Conservation (phyloP, 1,140 invertebrate species). For the Chelonus insularis region DNA sequence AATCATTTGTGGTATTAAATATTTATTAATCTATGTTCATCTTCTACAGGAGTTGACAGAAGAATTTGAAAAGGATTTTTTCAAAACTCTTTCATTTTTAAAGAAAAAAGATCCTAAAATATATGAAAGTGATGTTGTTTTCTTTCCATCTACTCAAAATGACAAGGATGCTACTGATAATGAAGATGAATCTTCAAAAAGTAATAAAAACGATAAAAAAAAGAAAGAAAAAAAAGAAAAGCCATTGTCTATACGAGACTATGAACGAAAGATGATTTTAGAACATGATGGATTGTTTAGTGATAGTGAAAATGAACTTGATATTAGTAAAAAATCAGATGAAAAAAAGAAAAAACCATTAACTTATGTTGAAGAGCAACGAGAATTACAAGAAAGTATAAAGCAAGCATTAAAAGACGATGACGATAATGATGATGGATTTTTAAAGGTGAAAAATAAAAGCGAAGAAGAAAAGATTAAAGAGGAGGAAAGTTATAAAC, state of each 20-base stretch:
- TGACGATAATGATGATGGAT: constrained; percentile 63
- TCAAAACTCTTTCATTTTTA: constrained; percentile 79
- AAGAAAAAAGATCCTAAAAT: constrained; percentile 89
- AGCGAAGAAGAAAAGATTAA: constrained; percentile 64
- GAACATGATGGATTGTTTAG: constrained; percentile 69
- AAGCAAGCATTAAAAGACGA: constrained; percentile 61
- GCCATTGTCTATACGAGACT: constrained; percentile 75
- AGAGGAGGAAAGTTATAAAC: constrained; percentile 72
- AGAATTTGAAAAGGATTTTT: constrained; percentile 80
- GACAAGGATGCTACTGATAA: constrained; percentile 44
- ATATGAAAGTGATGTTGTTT: constrained; percentile 76
- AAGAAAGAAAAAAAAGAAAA: constrained; percentile 61
- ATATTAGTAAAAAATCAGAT: too few relatives aligned
- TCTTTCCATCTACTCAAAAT: constrained; percentile 62
- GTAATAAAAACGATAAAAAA: constrained; percentile 40
- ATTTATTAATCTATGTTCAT: too few relatives aligned
- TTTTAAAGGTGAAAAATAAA: constrained; percentile 64
- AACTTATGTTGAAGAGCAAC: constrained; percentile 73
- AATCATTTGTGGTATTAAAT: too few relatives aligned
- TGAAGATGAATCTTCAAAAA: constrained; percentile 41
- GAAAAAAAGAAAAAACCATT: constrained; percentile 39
- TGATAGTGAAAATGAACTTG: constrained; percentile 60
- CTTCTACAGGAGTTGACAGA: constrained; percentile 43
- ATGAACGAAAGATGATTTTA: constrained; percentile 76
- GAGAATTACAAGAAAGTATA: constrained; percentile 71